These are phyloP conservation scores for Platyura marginata DNA, from an alignment of 1,140 invertebrate species.

Conservation along the genomic window DNA sequence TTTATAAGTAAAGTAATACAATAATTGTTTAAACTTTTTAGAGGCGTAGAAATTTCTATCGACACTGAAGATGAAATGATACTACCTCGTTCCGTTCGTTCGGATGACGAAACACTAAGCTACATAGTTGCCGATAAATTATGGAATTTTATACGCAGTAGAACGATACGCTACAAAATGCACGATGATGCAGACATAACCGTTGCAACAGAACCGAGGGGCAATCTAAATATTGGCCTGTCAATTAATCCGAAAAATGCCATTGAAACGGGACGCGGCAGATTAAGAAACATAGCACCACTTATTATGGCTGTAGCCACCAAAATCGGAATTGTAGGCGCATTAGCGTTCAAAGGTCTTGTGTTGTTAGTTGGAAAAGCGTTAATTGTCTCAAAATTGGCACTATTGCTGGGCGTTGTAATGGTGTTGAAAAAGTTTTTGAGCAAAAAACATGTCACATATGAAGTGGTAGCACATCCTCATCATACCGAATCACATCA, in stretches of 20 bases:
- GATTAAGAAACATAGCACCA: slow-evolving; percentile 53
- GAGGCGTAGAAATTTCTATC: slow-evolving; percentile 11
- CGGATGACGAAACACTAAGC: slow-evolving; percentile 48
- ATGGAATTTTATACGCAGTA: slow-evolving; percentile 49
- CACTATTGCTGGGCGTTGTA: slow-evolving; percentile 53
- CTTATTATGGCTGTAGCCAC: slow-evolving; percentile 53
- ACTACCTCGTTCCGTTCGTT: slow-evolving; percentile 26
- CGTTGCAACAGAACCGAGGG: slow-evolving; percentile 45
- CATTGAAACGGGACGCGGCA: slow-evolving; percentile 40
- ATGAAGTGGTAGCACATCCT: slow-evolving; percentile 49
- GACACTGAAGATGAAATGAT: slow-evolving; percentile 19
- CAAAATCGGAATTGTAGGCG: slow-evolving; percentile 60
- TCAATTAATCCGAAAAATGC: slow-evolving; percentile 41
- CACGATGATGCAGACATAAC: slow-evolving; percentile 58
- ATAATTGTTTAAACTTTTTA: slow-evolving; percentile 3
- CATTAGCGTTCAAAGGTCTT: slow-evolving; percentile 57
- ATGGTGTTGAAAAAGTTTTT: slow-evolving; percentile 69
- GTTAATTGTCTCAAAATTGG: slow-evolving; percentile 61
- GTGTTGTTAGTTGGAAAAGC: slow-evolving; percentile 69
- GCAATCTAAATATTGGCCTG: slow-evolving; percentile 47
- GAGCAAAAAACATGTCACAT: slow-evolving; percentile 51
- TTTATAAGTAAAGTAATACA: neutral
- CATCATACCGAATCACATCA: slow-evolving; percentile 29
- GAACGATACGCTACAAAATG: slow-evolving; percentile 45
- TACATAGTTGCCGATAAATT: slow-evolving; percentile 51